Percentiles rank a stretch among this genome's conserved stretches.
Conservation (phyloP, 2,888 invertebrate species). For the Oeneis ivallda region DNA sequence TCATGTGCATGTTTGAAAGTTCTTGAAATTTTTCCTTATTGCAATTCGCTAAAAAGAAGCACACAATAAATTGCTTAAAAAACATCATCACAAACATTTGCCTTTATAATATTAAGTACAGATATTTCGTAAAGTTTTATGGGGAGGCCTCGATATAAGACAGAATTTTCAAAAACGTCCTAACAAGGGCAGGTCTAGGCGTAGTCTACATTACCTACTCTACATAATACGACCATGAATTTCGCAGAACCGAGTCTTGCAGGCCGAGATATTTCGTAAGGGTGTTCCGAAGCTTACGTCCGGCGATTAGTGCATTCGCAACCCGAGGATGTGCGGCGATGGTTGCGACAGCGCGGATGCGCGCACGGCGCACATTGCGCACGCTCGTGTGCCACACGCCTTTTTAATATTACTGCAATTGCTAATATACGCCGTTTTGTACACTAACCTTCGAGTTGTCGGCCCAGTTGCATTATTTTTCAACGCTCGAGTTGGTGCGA, state of each 20-base stretch:
- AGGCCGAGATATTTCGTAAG: constrained; percentile 55
- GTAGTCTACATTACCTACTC: too few relatives aligned
- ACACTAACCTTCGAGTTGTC: constrained; percentile 72
- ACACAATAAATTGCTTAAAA: too few relatives aligned
- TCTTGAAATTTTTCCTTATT: too few relatives aligned
- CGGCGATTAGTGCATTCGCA: constrained; percentile 76
- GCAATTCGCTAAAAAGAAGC: too few relatives aligned
- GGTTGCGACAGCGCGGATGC: constrained; percentile 79
- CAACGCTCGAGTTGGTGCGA: constrained; percentile 72
- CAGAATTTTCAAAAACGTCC: neutral
- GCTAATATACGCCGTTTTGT: constrained; percentile 70
- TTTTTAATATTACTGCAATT: constrained; percentile 75
- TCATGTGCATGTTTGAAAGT: too few relatives aligned
- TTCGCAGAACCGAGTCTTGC: constrained; percentile 27
- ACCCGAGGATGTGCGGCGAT: constrained; percentile 73
- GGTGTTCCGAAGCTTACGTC: constrained; percentile 71
- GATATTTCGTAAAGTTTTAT: neutral
- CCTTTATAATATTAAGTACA: too few relatives aligned
- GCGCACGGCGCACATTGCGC: constrained; percentile 67
- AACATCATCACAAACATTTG: too few relatives aligned
- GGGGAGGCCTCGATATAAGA: neutral
- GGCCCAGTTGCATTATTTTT: constrained; percentile 75
- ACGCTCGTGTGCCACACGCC: constrained; percentile 54
- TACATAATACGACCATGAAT: constrained; percentile 38
- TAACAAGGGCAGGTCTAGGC: constrained; percentile 8